Evolutionary conservation across 2,888 invertebrate genomes (phyloP).

Genomic region (Iphiclides podalirius): DNA sequence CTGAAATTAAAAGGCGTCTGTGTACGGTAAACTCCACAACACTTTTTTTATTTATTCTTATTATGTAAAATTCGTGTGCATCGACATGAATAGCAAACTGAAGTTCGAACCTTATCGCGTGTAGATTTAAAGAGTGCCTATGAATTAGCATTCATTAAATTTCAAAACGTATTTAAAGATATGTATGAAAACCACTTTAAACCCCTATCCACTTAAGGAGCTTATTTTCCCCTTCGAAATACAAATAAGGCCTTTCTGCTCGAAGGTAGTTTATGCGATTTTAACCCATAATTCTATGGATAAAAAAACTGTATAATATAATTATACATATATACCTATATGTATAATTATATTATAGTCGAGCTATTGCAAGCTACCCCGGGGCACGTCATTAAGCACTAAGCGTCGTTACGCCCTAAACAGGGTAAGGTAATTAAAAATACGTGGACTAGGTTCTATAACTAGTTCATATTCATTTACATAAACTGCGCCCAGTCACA

Average conservation of each 20-base stretch:
- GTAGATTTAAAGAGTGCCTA: conserved; percentile 1
- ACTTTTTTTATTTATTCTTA: too few species aligned
- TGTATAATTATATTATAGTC: too few species aligned
- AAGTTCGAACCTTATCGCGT: neutral
- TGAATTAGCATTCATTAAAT: conserved; percentile 4
- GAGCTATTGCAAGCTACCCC: too few species aligned
- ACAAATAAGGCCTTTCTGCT: neutral
- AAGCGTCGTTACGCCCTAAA: too few species aligned
- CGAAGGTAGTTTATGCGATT: neutral
- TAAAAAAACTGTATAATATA: too few species aligned
- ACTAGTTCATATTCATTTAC: conserved; percentile 12
- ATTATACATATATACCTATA: too few species aligned
- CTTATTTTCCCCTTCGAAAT: neutral
- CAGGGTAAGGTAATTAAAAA: conserved; percentile 7
- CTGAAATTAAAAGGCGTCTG: too few species aligned
- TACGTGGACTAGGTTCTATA: conserved; percentile 4
- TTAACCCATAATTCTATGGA: too few species aligned
- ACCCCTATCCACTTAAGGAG: neutral
- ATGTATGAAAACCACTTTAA: neutral
- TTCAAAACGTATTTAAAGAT: neutral
- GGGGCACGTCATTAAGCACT: neutral
- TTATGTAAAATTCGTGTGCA: neutral
- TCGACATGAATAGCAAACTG: neutral
- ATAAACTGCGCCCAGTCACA: conserved; percentile 8
- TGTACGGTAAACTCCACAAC: too few species aligned